Conservation (phyloP, 2,888 invertebrate species). For the Chaetoderma sp. region DNA sequence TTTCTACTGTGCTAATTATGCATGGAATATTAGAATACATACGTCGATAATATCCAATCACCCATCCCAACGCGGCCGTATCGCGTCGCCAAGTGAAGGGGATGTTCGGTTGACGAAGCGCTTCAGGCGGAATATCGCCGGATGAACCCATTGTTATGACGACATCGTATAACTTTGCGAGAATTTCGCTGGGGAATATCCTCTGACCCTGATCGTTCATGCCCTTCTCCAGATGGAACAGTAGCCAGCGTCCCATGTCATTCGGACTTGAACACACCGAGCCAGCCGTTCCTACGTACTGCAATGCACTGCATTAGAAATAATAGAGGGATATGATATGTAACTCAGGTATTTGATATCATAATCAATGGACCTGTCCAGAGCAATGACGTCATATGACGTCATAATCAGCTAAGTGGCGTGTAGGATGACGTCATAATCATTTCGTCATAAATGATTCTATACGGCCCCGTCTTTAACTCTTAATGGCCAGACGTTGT, state of each 20-base stretch:
- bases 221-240: background rate
- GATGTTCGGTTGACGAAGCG: background rate
- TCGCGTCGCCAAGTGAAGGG: background rate
- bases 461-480: too few relatives aligned
- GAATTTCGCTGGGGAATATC: background rate
- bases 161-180: background rate
- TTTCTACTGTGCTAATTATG: too few relatives aligned
- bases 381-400: too few relatives aligned
- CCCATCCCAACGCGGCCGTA: background rate
- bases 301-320: too few relatives aligned
- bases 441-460: too few relatives aligned
- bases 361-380: too few relatives aligned
- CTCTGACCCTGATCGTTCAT: background rate
- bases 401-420: too few relatives aligned
- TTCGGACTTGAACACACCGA: constrained; percentile 32
- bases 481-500: too few relatives aligned
- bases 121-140: background rate
- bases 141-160: background rate
- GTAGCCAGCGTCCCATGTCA: constrained; percentile 13
- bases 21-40: too few relatives aligned
- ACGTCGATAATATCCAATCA: background rate
- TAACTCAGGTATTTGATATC: too few relatives aligned
- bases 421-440: too few relatives aligned
- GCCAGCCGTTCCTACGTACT: background rate
- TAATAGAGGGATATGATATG: too few relatives aligned